Evolutionary conservation across 1,140 invertebrate species (phyloP).

Genomic region (Trachelipus rathkii): DNA sequence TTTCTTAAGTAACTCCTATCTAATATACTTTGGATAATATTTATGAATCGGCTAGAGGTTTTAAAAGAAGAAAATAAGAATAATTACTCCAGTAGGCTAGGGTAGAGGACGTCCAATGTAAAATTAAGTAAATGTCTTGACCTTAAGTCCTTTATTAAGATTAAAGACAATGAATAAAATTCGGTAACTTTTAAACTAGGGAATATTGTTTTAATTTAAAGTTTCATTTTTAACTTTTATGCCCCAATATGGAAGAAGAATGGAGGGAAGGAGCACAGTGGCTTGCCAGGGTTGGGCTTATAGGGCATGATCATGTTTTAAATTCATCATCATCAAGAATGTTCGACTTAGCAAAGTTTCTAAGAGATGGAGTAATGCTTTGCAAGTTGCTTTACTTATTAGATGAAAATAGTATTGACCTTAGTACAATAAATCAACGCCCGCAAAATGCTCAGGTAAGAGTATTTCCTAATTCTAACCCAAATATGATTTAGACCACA

Average conservation of each 20-base stretch:
- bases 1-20: too few relatives aligned
- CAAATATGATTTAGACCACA: too few relatives aligned
- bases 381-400: not conserved
- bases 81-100: too few relatives aligned
- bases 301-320: not conserved
- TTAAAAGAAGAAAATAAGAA: too few relatives aligned
- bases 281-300: not conserved
- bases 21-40: too few relatives aligned
- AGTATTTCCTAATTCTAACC: too few relatives aligned
- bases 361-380: conserved; percentile 1
- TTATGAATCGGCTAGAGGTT: too few relatives aligned
- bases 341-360: not conserved
- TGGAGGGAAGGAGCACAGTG: not conserved
- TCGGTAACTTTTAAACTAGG: too few relatives aligned
- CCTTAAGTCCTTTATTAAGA: too few relatives aligned
- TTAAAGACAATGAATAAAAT: too few relatives aligned
- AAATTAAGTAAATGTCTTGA: too few relatives aligned
- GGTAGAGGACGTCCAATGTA: too few relatives aligned
- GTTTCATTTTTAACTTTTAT: not conserved
- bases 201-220: not conserved
- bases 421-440: not conserved
- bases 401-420: conserved; percentile 5
- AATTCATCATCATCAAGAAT: not conserved
- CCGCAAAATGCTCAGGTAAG: not conserved
- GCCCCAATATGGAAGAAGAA: not conserved